Conservation (phyloP, 2,797 vertebrate genomes). For the Premnoplex brunnescens region DNA sequence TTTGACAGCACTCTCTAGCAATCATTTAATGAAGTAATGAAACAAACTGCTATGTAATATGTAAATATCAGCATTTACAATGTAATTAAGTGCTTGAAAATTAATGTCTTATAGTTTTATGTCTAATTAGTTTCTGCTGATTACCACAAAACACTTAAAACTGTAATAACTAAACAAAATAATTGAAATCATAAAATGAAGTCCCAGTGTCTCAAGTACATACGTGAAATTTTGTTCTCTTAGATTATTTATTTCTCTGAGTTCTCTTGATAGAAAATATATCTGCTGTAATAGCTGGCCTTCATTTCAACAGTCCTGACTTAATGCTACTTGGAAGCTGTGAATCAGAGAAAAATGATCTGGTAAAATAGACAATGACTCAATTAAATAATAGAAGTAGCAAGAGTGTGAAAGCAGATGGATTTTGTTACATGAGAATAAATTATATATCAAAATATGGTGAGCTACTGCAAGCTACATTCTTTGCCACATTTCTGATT, state of each 20-base stretch:
- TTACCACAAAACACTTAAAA: constrained; percentile 56
- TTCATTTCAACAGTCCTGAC: not conserved
- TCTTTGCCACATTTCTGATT: not conserved
- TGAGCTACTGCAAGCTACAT: not conserved
- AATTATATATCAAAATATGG: not conserved
- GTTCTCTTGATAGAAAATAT: not conserved
- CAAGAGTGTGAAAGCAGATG: not conserved
- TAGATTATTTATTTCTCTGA: not conserved
- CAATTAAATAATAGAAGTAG: not conserved
- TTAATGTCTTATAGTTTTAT: constrained; percentile 43
- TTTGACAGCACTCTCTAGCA: constrained; percentile 21
- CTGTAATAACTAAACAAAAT: constrained; percentile 62
- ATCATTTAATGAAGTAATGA: constrained; percentile 65
- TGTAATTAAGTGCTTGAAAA: constrained; percentile 71
- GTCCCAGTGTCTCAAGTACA: not conserved
- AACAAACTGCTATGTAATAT: constrained; percentile 59
- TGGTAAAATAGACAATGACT: not conserved
- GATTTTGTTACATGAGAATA: not conserved
- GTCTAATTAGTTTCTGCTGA: constrained; percentile 68
- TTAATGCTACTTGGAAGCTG: not conserved
- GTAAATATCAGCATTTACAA: constrained; percentile 68
- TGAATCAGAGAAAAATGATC: constrained; percentile 2
- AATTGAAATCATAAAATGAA: constrained; percentile 54
- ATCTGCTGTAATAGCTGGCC: not conserved
- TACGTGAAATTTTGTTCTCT: constrained; percentile 27